phyloP scores from a whole-genome alignment of 2,797 vertebrate genomes.

The Hypotaenidia philippensis region DNA sequence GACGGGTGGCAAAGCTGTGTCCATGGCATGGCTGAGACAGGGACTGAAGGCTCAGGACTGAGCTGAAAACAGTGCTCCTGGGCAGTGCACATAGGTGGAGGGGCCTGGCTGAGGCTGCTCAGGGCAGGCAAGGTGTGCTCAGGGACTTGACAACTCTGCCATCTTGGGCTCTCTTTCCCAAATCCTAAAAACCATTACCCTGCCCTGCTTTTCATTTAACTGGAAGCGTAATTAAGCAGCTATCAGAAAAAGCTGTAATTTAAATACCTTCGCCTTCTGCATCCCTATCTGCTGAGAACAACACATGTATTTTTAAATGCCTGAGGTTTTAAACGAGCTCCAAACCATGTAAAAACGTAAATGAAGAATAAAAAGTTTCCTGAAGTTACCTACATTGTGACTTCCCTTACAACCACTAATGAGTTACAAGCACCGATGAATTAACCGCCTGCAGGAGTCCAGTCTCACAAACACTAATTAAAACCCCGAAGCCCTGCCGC shows the following conservation, averaged over 20 bases:
- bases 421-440: background rate
- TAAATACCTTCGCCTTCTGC: background rate
- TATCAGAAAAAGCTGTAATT: background rate
- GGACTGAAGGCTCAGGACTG: too few relatives aligned
- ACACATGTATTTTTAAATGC: background rate
- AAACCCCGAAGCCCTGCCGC: fast-evolving
- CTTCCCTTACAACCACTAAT: background rate
- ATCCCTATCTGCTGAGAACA: background rate
- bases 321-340: background rate
- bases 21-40: background rate
- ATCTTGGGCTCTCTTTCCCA: background rate
- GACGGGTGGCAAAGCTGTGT: too few relatives aligned
- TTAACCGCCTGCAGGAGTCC: fast-evolving
- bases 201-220: background rate
- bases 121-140: background rate
- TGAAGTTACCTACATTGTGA: background rate
- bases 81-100: fast-evolving
- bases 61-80: background rate
- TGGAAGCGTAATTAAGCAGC: background rate
- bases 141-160: background rate
- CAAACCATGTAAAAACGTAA: background rate
- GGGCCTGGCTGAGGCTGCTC: background rate
- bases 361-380: background rate
- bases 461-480: fast-evolving
- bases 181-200: background rate